A percentile compares a stretch with the other conserved stretches of the same genome.
Evolutionary conservation across 2,888 invertebrate genomes (phyloP).

Genomic region (Nomada flava): DNA sequence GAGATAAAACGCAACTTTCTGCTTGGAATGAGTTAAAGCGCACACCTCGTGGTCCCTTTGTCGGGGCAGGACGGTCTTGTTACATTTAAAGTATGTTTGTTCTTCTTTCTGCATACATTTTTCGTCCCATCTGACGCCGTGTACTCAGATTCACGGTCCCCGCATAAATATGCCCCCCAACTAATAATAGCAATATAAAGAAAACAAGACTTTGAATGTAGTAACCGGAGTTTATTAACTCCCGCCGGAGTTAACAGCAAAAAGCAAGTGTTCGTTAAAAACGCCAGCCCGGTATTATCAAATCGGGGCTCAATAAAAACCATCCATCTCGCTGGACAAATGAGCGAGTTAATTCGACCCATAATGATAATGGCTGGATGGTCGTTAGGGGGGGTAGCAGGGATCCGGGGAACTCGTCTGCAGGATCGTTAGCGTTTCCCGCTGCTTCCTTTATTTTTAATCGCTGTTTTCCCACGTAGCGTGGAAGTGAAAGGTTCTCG

Average conservation of each 20-base stretch:
- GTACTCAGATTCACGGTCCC: too few species aligned
- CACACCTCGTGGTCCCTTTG: constrained; percentile 23
- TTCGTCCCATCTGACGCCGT: too few species aligned
- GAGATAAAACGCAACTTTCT: constrained; percentile 41
- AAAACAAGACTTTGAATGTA: too few species aligned
- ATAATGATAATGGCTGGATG: constrained; percentile 24
- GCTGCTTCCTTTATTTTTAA: constrained; percentile 52
- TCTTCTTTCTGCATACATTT: neutral
- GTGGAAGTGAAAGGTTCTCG: constrained; percentile 46
- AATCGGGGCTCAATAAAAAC: neutral
- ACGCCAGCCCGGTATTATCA: neutral
- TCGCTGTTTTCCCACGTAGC: constrained; percentile 49
- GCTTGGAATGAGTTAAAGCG: constrained; percentile 38
- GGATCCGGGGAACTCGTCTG: constrained; percentile 10
- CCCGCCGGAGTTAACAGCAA: too few species aligned
- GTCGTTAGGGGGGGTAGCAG: constrained; percentile 21
- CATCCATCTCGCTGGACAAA: neutral
- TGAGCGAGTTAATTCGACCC: constrained; percentile 27
- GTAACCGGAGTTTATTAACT: too few species aligned
- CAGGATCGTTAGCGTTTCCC: constrained; percentile 44
- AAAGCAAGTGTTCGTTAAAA: too few species aligned
- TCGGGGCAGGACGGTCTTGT: constrained; percentile 23
- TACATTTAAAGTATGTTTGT: constrained; percentile 1
- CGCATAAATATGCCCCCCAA: too few species aligned
- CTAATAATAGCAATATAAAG: too few species aligned